Evolutionary conservation across 2,113 vertebrate species (phyloP), one percentile per base, ranked within the genome.

Genomic region (Ameiurus melas): DNA sequence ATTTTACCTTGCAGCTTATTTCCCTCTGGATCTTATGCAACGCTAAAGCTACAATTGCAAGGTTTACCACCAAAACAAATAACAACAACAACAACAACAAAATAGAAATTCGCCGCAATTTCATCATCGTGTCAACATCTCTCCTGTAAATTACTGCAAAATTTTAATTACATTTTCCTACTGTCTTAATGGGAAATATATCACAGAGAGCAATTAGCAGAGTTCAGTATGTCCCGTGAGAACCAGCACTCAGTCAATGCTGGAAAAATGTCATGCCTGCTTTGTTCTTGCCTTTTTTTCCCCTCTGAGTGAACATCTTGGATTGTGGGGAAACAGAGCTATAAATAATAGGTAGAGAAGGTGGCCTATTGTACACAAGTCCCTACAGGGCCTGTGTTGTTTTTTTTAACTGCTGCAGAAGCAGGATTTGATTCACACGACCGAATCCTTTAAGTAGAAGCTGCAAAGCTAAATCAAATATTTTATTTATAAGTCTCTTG

Each of bases 291-390:
- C 27, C 5, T 55, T 55, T 80, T 30, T 78, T 55, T 20, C 1
- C 51, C 60, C 47, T 62, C 66, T 12, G 53, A 62, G 27, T 78
- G 85, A 88, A 89, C 43, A 83, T 60, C 36, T 51, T 64, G 62
- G 79, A 83, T 64, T 89, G 82, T 85, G 85, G 79, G 84, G 79
- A 91, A 89, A 91, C 89, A 85, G 85, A 70, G 78, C 53, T 90
- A 90, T 91, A 91, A 91, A 91, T 91, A 91, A 91, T 89, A 66
- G 88, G 87, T 87, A 83, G 43, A 70, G 85, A 91, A 82, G 80
- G 75, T 82, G 89, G 73, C 85, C 80, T 71, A 84, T 78, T 85
- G 86, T 83, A 86, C 78, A 64, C 70, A 43, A 10, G 75, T 87
- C 83, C 85, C 83, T 85, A 77, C 87, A 30, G 87, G 85, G 70